These are phyloP conservation scores for Solenopsis invicta DNA, from an alignment of 1,140 invertebrate genomes.

Conservation along the genomic window DNA sequence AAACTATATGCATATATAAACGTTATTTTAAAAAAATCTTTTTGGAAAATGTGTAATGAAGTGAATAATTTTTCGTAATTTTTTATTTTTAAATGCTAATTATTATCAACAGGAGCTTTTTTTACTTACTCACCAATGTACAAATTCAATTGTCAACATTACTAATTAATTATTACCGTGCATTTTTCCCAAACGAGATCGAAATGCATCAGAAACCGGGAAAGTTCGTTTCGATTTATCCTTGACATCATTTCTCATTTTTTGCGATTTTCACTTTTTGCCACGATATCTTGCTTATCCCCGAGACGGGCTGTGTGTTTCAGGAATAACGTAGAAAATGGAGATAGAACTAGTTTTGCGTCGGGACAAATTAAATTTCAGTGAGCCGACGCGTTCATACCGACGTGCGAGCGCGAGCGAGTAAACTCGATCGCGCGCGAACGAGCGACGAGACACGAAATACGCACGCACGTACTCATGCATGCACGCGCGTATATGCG, in stretches of 20 bases:
- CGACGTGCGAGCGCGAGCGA: conserved; percentile 36
- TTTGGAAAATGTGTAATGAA: neutral
- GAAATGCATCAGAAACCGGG: neutral
- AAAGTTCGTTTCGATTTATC: neutral
- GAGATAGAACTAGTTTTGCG: conserved; percentile 51
- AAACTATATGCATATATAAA: neutral
- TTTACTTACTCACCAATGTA: neutral
- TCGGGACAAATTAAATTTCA: conserved; percentile 62
- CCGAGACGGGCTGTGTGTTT: conserved; percentile 33
- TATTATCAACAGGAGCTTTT: neutral
- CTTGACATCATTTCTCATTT: conserved; percentile 31
- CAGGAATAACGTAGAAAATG: conserved; percentile 49
- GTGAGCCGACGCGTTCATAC: conserved; percentile 36
- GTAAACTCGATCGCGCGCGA: conserved; percentile 54
- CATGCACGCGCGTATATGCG: conserved; percentile 31
- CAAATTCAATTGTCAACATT: neutral
- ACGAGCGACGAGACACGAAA: conserved; percentile 44
- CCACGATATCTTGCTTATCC: conserved; percentile 43
- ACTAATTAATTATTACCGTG: neutral
- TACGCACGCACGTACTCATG: conserved; percentile 40
- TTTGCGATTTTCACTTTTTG: conserved; percentile 41
- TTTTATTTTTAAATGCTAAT: neutral
- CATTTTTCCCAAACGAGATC: neutral
- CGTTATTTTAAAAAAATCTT: neutral
- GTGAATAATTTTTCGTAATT: neutral